These are phyloP conservation scores for Bombyx huttoni DNA, from an alignment of 2,888 invertebrate species.

Conservation along the genomic window DNA sequence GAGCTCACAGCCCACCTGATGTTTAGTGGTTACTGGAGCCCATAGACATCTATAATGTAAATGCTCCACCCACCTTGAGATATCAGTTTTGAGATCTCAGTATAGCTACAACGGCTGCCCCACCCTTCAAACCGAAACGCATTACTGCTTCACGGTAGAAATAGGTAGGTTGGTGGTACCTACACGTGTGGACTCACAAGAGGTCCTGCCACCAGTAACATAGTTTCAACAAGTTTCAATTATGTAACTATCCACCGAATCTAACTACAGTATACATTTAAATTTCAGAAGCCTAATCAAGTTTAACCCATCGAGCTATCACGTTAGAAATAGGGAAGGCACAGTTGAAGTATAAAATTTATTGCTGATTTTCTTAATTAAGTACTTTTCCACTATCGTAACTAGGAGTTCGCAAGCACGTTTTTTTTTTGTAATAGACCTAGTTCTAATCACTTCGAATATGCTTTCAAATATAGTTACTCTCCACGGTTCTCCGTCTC, in stretches of 20 bases:
- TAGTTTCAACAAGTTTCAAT: constrained; percentile 39
- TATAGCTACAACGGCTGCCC: too few species aligned
- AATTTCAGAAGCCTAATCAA: constrained; percentile 49
- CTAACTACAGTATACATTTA: constrained; percentile 48
- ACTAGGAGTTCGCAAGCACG: constrained; percentile 28
- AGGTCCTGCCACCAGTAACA: too few species aligned
- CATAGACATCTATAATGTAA: too few species aligned
- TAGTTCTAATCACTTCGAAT: constrained; percentile 16
- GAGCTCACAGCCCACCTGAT: too few species aligned
- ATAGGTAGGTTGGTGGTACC: too few species aligned
- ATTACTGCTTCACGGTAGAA: too few species aligned
- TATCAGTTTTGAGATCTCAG: too few species aligned
- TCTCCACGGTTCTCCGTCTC: too few species aligned
- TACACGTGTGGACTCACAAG: too few species aligned
- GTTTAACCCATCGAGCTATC: constrained; percentile 58
- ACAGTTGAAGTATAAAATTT: constrained; percentile 72
- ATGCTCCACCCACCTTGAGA: too few species aligned
- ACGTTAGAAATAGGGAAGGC: constrained; percentile 72
- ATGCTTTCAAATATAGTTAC: constrained; percentile 14
- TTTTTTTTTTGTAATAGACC: constrained; percentile 17
- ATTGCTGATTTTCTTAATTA: constrained; percentile 70
- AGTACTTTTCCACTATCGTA: constrained; percentile 31
- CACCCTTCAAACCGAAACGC: too few species aligned
- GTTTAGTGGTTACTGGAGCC: too few species aligned
- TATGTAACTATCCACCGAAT: constrained; percentile 36